Evolutionary conservation across 1,140 invertebrate genomes (phyloP), one percentile per base, ranked within the genome.

Genomic region (Drosophila arizonae): DNA sequence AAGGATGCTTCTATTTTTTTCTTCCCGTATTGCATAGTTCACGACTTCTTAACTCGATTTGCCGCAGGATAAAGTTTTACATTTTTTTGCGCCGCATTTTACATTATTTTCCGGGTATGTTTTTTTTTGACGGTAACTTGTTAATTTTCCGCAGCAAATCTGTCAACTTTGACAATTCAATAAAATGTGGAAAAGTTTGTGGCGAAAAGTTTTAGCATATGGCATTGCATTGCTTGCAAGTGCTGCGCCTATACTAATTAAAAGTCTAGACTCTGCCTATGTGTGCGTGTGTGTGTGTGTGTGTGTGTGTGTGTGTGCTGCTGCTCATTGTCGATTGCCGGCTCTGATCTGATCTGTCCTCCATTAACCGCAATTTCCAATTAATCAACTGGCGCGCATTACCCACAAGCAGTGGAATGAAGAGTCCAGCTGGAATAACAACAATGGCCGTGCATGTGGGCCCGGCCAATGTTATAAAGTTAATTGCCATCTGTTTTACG

Each of bases 61-160:
- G 66, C 76, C 58, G 76, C 76, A 68, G 79, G 82, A 81, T 70
- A 72, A 86, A 86, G 82, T 86, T 86, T 73, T 17, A 24, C 51
- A 62, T 69, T 63, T 57, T 45, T 50, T 50, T 36, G n/a, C 73
- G 60, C 52, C 24, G 58, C 52, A 46, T 26, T 51, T 52, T 43
- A 50, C 60, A 30, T 61, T 67, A 24, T 39, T 39, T 39, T 36
- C 26, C 28, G 28, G 6, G 28, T 24, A 11, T 4, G 1, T 36
- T 77, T 71, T 61, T 55, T 17, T 26, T 15, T 30, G 60, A 48
- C 17, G 15, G 72, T 69, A 87, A 87, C 84, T 87, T 87, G 82
- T 87, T 87, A 87, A 87, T 87, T 87, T 87, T 87, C 82, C 84
- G 79, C 82, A 88, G 82, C 79, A 79, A 88, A 87, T 87, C 79